Conservation (phyloP, 2,888 invertebrate species). For the Galerucella calmariensis region DNA sequence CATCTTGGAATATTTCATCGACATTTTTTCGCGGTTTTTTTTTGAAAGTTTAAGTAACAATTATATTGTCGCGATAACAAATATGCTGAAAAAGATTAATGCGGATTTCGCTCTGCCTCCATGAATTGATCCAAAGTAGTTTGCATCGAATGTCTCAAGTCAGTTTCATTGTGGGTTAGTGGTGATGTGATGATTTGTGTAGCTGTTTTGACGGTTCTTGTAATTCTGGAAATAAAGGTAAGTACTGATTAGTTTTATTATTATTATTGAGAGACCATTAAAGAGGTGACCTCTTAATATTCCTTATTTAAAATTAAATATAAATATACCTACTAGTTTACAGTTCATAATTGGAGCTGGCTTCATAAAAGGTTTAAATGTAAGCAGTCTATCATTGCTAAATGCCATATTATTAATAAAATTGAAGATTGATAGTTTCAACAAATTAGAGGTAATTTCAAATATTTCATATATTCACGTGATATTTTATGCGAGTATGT, state of each 20-base stretch:
- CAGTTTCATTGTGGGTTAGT: conserved; percentile 55
- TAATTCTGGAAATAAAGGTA: conserved; percentile 62
- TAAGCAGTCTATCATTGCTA: too few species aligned
- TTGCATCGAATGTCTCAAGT: conserved; percentile 67
- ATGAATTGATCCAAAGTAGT: conserved; percentile 69
- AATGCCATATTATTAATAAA: too few species aligned
- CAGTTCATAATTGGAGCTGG: too few species aligned
- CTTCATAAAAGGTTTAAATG: too few species aligned
- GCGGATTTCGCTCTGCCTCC: conserved; percentile 67
- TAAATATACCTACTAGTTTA: too few species aligned
- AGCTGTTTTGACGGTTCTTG: conserved; percentile 66
- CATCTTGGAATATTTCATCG: neutral
- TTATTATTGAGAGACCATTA: neutral
- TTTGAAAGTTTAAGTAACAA: conserved; percentile 38
- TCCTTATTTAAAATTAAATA: neutral
- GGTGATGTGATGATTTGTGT: conserved; percentile 62
- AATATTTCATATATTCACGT: too few species aligned
- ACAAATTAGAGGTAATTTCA: too few species aligned
- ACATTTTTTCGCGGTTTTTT: neutral
- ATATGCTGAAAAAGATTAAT: conserved; percentile 46
- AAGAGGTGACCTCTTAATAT: neutral
- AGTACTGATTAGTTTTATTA: conserved; percentile 9
- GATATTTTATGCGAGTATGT: too few species aligned
- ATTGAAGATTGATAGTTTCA: too few species aligned
- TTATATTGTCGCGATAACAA: conserved; percentile 35